Evolutionary conservation across 2,888 invertebrate species (phyloP).

Genomic region (Sphaerophoria rueppellii): DNA sequence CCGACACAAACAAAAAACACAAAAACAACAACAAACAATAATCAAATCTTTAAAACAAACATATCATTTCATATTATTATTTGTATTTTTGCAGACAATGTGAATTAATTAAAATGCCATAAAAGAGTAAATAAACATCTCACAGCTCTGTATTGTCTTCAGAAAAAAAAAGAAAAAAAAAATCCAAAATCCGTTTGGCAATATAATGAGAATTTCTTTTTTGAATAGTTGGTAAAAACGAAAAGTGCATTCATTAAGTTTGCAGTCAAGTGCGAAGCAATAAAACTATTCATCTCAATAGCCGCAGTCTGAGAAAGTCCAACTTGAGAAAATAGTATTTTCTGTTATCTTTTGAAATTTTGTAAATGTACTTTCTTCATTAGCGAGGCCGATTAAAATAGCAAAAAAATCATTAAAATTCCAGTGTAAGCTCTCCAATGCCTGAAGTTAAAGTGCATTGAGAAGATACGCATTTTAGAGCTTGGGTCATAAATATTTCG

Average conservation of each 20-base stretch:
- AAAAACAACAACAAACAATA: conserved; percentile 12
- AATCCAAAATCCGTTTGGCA: background rate
- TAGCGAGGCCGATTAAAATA: background rate
- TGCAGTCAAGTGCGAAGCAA: conserved; percentile 34
- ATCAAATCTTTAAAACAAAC: conserved; percentile 27
- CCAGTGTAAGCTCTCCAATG: conserved; percentile 6
- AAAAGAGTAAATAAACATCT: conserved; percentile 2
- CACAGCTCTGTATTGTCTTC: background rate
- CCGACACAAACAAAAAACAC: background rate
- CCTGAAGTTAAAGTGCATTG: background rate
- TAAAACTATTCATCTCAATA: background rate
- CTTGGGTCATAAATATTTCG: conserved; percentile 39
- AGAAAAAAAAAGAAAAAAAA: conserved; percentile 18
- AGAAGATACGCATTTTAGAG: conserved; percentile 16
- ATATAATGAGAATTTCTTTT: conserved; percentile 13
- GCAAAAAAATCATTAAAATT: conserved; percentile 3
- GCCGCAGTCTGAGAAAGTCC: background rate
- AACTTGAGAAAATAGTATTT: background rate
- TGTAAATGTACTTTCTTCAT: conserved; percentile 30
- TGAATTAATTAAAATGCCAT: conserved; percentile 22
- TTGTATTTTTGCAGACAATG: conserved; percentile 27
- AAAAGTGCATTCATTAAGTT: conserved; percentile 31
- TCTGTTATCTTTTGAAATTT: conserved; percentile 12
- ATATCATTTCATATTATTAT: conserved; percentile 15
- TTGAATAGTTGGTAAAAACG: conserved; percentile 1